A percentile compares a stretch with the other conserved stretches of the same genome.
These are phyloP conservation scores for Apogon hyalosoma DNA, from an alignment of 2,797 vertebrate genomes.

Conservation along the genomic window DNA sequence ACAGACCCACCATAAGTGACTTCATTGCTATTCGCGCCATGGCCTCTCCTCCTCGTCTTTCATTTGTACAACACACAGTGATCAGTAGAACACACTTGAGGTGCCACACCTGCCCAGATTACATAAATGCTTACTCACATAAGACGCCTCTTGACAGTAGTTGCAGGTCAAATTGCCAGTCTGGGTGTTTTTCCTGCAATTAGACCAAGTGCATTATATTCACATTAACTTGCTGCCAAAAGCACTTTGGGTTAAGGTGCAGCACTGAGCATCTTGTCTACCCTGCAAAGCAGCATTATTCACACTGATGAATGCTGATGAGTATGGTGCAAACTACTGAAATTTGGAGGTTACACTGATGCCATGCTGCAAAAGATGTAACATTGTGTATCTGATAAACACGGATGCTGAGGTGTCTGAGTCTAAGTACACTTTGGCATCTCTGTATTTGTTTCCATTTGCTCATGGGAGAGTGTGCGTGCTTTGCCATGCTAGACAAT, in stretches of 20 bases:
- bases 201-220: conserved; percentile 63
- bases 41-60: conserved; percentile 53
- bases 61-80: conserved; percentile 43
- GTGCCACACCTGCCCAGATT: conserved; percentile 59
- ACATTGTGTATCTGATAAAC: conserved; percentile 29
- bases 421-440: conserved; percentile 3
- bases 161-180: conserved; percentile 56
- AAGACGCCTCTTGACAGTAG: conserved; percentile 40
- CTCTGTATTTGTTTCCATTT: conserved; percentile 2
- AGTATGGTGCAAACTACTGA: conserved; percentile 37
- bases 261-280: conserved; percentile 47
- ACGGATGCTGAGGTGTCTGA: conserved; percentile 10
- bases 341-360: conserved; percentile 36
- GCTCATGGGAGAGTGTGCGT: not conserved
- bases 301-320: conserved; percentile 61
- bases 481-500: not conserved
- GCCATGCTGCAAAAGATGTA: conserved; percentile 18
- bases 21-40: conserved; percentile 61
- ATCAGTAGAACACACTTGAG: conserved; percentile 56
- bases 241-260: conserved; percentile 64
- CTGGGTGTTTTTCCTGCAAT: conserved; percentile 62
- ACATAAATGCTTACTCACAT: conserved; percentile 50
- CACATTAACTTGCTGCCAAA: conserved; percentile 63
- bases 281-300: conserved; percentile 40
- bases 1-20: conserved; percentile 31